These are phyloP conservation scores for Dolichallabes microphthalmus DNA, from an alignment of 2,113 vertebrate species.

Conservation along the genomic window DNA sequence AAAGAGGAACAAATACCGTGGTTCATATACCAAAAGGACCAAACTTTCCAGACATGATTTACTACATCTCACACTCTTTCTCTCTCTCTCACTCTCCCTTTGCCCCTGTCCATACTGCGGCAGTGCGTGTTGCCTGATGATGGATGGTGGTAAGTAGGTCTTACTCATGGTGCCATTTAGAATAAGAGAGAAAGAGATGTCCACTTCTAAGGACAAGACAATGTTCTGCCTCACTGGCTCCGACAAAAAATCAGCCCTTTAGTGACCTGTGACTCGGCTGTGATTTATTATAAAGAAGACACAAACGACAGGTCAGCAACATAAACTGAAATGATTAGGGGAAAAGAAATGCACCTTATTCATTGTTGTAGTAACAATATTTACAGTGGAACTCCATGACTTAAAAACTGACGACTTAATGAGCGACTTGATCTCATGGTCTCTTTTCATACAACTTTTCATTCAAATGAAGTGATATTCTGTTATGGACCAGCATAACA, in stretches of 20 bases:
- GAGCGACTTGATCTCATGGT: not conserved
- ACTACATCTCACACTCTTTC: not conserved
- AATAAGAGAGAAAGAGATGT: not conserved
- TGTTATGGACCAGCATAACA: not conserved
- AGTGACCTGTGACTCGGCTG: not conserved
- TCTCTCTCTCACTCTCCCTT: conserved; percentile 2
- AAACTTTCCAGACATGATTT: not conserved
- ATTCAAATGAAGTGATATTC: not conserved
- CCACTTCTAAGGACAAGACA: conserved; percentile 20
- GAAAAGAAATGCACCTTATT: not conserved
- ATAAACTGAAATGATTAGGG: not conserved
- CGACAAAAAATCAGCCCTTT: not conserved
- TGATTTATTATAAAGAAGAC: conserved; percentile 26
- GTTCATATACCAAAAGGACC: conserved; percentile 7
- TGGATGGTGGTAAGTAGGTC: not conserved
- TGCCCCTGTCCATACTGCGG: not conserved
- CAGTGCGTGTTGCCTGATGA: not conserved
- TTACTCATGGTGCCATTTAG: conserved; percentile 11
- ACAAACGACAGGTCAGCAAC: not conserved
- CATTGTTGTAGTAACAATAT: not conserved
- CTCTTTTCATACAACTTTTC: too few species aligned
- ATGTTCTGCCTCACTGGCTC: conserved; percentile 16
- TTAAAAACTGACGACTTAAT: not conserved
- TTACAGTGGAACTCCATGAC: not conserved
- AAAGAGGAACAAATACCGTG: conserved; percentile 41